phyloP scores from a whole-genome alignment of 1,140 invertebrate species.

The Bombyx mori region DNA sequence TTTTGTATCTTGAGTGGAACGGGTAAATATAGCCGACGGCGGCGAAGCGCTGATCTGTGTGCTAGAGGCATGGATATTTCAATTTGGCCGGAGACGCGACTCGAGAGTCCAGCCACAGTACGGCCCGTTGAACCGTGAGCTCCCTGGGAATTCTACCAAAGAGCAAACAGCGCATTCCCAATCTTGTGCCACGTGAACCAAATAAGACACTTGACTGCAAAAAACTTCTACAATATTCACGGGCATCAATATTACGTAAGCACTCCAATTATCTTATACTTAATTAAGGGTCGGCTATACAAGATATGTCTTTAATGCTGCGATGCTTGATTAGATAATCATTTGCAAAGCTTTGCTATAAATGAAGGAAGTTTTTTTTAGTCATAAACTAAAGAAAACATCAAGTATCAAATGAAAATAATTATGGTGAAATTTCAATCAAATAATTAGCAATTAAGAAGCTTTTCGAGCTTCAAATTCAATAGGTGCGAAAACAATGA shows the following conservation, averaged over 20 bases:
- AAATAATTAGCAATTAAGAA: too few species aligned
- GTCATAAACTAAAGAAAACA: too few species aligned
- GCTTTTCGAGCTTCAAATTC: slow-evolving; percentile 24
- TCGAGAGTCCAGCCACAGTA: slow-evolving; percentile 56
- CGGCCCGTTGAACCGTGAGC: slow-evolving; percentile 66
- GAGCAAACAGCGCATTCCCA: slow-evolving; percentile 68
- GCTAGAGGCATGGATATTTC: slow-evolving; percentile 62
- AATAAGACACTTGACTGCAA: slow-evolving; percentile 58
- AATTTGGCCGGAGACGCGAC: slow-evolving; percentile 67
- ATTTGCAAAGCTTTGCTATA: too few species aligned
- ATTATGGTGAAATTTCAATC: too few species aligned
- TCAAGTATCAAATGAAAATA: too few species aligned
- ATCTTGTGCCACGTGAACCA: slow-evolving; percentile 67
- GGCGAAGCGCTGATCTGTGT: slow-evolving; percentile 17
- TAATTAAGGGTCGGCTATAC: too few species aligned
- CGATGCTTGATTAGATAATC: too few species aligned
- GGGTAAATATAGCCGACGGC: too few species aligned
- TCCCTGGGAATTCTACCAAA: slow-evolving; percentile 62
- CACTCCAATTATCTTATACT: too few species aligned
- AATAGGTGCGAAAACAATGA: slow-evolving; percentile 48
- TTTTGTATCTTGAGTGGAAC: too few species aligned
- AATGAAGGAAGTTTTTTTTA: too few species aligned
- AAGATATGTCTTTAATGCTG: too few species aligned
- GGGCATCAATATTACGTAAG: slow-evolving; percentile 14
- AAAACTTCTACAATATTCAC: slow-evolving; percentile 57